These are phyloP conservation scores for Ophioderma brevispina DNA, from an alignment of 35 echinoderm and acorn worm species.

Conservation along the genomic window DNA sequence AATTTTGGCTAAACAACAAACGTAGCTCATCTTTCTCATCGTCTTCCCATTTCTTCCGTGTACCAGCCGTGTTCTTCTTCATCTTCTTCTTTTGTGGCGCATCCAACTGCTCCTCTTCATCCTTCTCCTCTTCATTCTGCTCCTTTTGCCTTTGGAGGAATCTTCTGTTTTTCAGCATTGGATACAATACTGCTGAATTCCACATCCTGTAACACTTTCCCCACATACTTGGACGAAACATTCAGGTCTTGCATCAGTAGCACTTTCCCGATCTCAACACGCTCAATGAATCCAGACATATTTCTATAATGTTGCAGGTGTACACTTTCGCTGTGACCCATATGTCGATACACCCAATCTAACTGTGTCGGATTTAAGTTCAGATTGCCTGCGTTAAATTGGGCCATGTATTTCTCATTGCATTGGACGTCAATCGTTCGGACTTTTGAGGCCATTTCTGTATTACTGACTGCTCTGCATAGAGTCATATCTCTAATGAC, in stretches of 20 bases:
- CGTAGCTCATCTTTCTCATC: constrained; percentile 4
- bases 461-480: too few relatives aligned
- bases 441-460: too few relatives aligned
- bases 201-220: neutral
- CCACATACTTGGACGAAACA: neutral
- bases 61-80: neutral
- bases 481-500: too few relatives aligned
- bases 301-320: neutral
- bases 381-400: too few relatives aligned
- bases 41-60: neutral
- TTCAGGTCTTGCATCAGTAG: neutral
- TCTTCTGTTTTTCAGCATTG: neutral
- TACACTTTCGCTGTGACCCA: neutral
- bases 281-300: neutral
- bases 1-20: neutral
- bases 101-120: neutral
- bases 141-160: neutral
- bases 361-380: too few relatives aligned
- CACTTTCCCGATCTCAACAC: neutral
- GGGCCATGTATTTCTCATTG: too few relatives aligned
- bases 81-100: neutral
- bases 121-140: neutral
- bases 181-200: neutral
- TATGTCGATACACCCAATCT: too few relatives aligned
- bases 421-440: too few relatives aligned